Conservation (phyloP, 2,797 vertebrate genomes). For the Astyanax mexicanus region DNA sequence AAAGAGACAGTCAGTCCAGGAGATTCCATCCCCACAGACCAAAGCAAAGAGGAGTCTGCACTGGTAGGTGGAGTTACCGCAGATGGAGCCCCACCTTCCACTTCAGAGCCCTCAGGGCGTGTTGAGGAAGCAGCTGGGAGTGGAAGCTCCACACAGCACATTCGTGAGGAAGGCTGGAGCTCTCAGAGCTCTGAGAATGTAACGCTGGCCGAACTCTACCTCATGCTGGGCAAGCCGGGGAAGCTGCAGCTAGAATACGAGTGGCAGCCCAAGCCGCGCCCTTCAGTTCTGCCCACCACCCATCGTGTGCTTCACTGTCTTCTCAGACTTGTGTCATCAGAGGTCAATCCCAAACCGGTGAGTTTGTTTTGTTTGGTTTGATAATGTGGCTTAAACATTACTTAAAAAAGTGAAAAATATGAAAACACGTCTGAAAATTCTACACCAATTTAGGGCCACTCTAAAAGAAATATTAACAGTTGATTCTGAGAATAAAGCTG, state of each 20-base stretch:
- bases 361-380: too few species aligned
- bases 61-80: conserved; percentile 58
- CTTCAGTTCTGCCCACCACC: conserved; percentile 69
- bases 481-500: too few species aligned
- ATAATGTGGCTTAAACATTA: too few species aligned
- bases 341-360: conserved; percentile 94
- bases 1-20: conserved; percentile 79
- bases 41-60: conserved; percentile 70
- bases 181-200: conserved; percentile 89
- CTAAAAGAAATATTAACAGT: too few species aligned
- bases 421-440: too few species aligned
- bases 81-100: conserved; percentile 55
- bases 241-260: conserved; percentile 97
- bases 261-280: conserved; percentile 83
- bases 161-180: conserved; percentile 94
- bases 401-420: too few species aligned
- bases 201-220: conserved; percentile 97
- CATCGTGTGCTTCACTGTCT: conserved; percentile 91
- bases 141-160: conserved; percentile 81
- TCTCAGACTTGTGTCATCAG: conserved; percentile 90
- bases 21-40: conserved; percentile 75
- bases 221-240: conserved; percentile 97
- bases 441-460: too few species aligned
- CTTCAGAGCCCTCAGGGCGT: conserved; percentile 51
- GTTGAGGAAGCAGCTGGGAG: conserved; percentile 61